phyloP scores from a whole-genome alignment of 2,113 vertebrate genomes.

The Megaceryle torquata region DNA sequence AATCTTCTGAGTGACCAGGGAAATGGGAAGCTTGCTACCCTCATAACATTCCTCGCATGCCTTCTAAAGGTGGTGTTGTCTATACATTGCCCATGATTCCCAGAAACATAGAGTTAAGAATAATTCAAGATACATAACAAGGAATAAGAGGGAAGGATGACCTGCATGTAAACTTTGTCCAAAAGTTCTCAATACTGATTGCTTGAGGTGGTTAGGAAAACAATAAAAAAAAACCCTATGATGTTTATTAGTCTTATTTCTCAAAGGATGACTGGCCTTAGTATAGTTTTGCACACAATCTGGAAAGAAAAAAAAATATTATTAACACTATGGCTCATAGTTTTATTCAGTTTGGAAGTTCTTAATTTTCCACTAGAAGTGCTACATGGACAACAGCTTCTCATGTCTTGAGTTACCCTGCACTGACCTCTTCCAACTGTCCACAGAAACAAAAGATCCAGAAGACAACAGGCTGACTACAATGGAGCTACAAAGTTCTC shows the following conservation, averaged over 20 bases:
- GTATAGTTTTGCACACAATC: accelerated
- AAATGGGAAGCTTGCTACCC: background rate
- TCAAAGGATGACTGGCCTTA: background rate
- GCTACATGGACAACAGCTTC: background rate
- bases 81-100: background rate
- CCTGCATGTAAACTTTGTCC: background rate
- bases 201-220: background rate
- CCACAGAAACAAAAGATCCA: background rate
- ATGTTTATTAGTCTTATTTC: background rate
- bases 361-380: background rate
- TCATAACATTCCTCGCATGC: constrained; percentile 25
- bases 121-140: background rate
- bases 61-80: background rate
- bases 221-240: no score
- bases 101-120: background rate
- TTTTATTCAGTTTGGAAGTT: background rate
- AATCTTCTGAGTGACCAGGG: constrained; percentile 9
- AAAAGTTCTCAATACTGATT: background rate
- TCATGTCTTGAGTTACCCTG: background rate
- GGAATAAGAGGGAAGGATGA: background rate
- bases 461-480: background rate
- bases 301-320: no score
- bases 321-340: background rate
- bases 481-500: background rate
- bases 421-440: background rate